Conservation (phyloP, 2,113 vertebrate species). For the Spilogale gracilis region DNA sequence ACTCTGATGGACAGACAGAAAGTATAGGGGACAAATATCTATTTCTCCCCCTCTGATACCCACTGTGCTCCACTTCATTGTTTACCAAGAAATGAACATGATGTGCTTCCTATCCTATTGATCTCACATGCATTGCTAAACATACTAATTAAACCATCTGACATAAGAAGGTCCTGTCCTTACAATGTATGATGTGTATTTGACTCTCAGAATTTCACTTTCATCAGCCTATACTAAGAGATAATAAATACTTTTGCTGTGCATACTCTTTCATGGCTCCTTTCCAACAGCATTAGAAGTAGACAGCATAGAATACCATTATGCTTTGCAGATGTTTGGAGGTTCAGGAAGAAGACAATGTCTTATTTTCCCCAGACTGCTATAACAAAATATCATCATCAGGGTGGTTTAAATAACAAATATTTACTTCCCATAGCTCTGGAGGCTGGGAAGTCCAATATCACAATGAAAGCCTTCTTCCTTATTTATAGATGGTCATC, state of each 20-base stretch:
- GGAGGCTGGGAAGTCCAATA: neutral
- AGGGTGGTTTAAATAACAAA: neutral
- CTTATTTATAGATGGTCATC: neutral
- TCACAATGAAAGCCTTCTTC: neutral
- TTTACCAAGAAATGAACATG: neutral
- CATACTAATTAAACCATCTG: neutral
- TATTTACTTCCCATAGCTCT: neutral
- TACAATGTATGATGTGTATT: neutral
- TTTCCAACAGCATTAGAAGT: neutral
- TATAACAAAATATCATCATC: neutral
- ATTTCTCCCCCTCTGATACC: neutral
- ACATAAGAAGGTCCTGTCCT: neutral
- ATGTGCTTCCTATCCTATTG: neutral
- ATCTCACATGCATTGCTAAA: neutral
- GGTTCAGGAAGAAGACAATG: neutral
- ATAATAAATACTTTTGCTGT: conserved; percentile 29
- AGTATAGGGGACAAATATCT: neutral
- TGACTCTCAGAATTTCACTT: neutral
- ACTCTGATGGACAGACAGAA: neutral
- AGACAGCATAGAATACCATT: neutral
- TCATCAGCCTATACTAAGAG: neutral
- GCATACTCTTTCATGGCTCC: neutral
- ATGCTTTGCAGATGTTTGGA: neutral
- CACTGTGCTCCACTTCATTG: neutral
- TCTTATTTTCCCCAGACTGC: neutral